Base-by-base conservation (phyloP, 2,113 vertebrate genomes). In the Eulemur macaco region DNA sequence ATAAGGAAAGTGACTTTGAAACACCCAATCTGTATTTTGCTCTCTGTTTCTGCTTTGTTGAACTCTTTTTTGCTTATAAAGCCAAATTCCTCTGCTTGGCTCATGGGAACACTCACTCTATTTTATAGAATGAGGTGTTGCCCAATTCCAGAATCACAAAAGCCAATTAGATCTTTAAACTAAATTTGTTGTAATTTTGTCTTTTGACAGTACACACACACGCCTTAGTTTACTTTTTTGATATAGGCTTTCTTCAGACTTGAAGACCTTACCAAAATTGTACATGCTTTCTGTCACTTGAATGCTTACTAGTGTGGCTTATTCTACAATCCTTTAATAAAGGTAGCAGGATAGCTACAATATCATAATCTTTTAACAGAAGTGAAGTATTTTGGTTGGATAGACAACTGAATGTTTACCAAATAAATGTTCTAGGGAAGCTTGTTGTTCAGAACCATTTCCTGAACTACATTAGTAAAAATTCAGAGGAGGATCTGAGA, bases 321-420 rank as follows among this genome's bases (percentile, higher is more conserved):
- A 37, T 69, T 82, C 34, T 23, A 25, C 82, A 3, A 11, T 63
- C 54, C 39, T 93, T 84, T 84, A 78, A 31, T 42, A 74, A 60
- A 47, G 56, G 90, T 27, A 63, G 1, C 14, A 29, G 20, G n/a
- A 90, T 31, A 87, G 37, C 9, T 23, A 39, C 50, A 52, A 11
- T 81, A 78, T 71, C 56, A 69, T 42, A 60, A 18, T 63, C 42
- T 76, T 90, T n/a, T 31, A 80, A 73, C 5, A 68, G 42, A 95
- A 88, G 23, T 60, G 39, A 91, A 95, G 39, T 23, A 76, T 88
- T 96, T 77, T 68, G 66, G 58, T 80, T 95, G 94, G 64, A 69
- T 47, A 69, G n/a, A 69, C 37, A 92, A 84, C 31, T 66, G 25
- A 34, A 50, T 4, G 20, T 85, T 94, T 76, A 58, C 50, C 4